Percentiles rank a stretch among this genome's conserved stretches.
These are phyloP conservation scores for Ia io DNA, from an alignment of 2,113 vertebrate species.

Conservation along the genomic window DNA sequence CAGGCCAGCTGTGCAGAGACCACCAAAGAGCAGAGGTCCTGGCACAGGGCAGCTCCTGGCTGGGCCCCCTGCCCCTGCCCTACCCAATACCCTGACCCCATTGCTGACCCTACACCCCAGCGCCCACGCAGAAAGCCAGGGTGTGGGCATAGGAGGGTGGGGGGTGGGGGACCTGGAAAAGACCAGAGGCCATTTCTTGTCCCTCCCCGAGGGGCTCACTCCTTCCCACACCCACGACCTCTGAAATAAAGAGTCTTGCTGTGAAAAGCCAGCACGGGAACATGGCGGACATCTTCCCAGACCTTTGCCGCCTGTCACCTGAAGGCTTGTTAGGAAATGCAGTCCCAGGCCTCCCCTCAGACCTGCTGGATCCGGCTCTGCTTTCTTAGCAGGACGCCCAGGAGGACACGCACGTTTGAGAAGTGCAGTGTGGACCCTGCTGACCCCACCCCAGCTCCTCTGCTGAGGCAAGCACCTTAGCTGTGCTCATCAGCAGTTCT, in stretches of 20 bases:
- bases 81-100: neutral
- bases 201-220: neutral
- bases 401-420: neutral
- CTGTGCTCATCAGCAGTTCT: neutral
- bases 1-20: neutral
- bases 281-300: too few relatives aligned
- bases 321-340: neutral
- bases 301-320: neutral
- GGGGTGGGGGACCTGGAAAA: neutral
- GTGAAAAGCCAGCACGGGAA: accelerated
- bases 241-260: neutral
- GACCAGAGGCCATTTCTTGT: neutral
- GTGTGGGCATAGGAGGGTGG: neutral
- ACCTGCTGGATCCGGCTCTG: neutral
- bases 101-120: neutral
- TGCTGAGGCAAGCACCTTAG: neutral
- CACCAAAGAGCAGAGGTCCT: neutral
- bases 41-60: neutral
- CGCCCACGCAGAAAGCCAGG: neutral
- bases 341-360: neutral
- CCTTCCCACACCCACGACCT: neutral
- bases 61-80: neutral
- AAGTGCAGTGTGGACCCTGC: neutral
- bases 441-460: neutral
- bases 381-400: neutral